Percentiles rank a stretch among this genome's conserved stretches.
These are phyloP conservation scores for Metridium senile DNA, from an alignment of 92 coral and sea anemone species.

Conservation along the genomic window DNA sequence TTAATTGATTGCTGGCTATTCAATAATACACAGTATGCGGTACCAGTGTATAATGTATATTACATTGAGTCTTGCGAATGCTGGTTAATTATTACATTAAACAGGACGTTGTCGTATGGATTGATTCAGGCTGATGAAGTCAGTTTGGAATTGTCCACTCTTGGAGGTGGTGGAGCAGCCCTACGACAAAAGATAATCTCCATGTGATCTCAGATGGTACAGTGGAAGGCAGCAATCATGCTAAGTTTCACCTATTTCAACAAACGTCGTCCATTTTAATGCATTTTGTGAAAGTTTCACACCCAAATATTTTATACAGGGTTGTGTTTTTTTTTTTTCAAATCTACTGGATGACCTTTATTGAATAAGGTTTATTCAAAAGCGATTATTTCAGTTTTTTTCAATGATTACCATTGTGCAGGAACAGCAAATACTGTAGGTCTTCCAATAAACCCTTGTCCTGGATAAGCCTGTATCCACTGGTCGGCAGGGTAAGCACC, in stretches of 20 bases:
- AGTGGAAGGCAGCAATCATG: no score
- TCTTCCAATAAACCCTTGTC: slow-evolving; percentile 91
- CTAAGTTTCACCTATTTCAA: no score
- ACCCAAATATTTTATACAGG: no score
- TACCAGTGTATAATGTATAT: neutral
- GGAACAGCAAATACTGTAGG: slow-evolving; percentile 90
- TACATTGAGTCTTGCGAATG: neutral
- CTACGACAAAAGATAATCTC: slow-evolving; percentile 20
- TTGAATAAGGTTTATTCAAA: no score
- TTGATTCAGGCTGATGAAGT: slow-evolving; percentile 66
- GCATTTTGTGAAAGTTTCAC: no score
- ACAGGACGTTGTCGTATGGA: slow-evolving; percentile 1
- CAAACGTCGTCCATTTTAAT: no score
- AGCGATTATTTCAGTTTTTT: no score
- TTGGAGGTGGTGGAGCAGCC: slow-evolving; percentile 71
- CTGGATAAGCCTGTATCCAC: slow-evolving; percentile 89
- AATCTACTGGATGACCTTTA: no score
- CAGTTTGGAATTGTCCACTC: slow-evolving; percentile 72
- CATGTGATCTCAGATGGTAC: no score
- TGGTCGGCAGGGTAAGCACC: slow-evolving; percentile 82
- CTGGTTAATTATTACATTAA: neutral
- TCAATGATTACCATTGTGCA: slow-evolving; percentile 64
- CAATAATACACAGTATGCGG: no score
- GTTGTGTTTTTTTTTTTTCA: no score
- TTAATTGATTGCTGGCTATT: no score